Evolutionary conservation across 2,797 vertebrate species (phyloP).

Genomic region (Lagocephalus sceleratus): DNA sequence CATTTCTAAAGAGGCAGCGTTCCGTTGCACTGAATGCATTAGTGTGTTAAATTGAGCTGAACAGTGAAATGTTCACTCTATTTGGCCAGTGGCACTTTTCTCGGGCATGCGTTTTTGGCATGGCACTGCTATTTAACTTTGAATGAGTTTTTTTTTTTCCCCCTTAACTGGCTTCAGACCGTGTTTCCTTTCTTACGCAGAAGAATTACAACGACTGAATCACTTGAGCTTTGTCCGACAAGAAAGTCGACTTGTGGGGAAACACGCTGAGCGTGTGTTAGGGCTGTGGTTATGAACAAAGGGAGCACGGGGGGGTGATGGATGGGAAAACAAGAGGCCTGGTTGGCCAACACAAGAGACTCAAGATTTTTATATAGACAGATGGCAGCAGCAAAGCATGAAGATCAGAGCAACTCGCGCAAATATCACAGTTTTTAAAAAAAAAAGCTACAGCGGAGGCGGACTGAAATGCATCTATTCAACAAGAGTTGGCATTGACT

Average conservation of each 20-base stretch:
- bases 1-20: constrained; percentile 34
- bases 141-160: constrained; percentile 32
- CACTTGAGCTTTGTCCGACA: constrained; percentile 5
- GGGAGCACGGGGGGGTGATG: constrained; percentile 6
- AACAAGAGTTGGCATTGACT: constrained; percentile 32
- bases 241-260: constrained; percentile 3
- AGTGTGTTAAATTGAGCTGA: constrained; percentile 51
- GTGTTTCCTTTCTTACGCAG: constrained; percentile 21
- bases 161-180: constrained; percentile 10
- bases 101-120: constrained; percentile 19
- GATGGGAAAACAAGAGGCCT: no score
- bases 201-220: constrained; percentile 23
- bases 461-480: constrained; percentile 49
- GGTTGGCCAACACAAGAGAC: constrained; percentile 1
- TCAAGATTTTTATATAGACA: neutral
- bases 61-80: constrained; percentile 26
- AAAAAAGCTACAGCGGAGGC: constrained; percentile 43
- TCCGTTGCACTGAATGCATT: constrained; percentile 40
- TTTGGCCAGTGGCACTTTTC: constrained; percentile 37
- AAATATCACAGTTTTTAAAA: constrained; percentile 18
- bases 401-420: constrained; percentile 16
- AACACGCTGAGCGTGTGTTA: neutral
- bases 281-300: neutral
- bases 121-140: constrained; percentile 40
- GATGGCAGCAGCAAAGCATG: neutral